Conservation (phyloP, 2,113 vertebrate genomes). For the Columba janthina region DNA sequence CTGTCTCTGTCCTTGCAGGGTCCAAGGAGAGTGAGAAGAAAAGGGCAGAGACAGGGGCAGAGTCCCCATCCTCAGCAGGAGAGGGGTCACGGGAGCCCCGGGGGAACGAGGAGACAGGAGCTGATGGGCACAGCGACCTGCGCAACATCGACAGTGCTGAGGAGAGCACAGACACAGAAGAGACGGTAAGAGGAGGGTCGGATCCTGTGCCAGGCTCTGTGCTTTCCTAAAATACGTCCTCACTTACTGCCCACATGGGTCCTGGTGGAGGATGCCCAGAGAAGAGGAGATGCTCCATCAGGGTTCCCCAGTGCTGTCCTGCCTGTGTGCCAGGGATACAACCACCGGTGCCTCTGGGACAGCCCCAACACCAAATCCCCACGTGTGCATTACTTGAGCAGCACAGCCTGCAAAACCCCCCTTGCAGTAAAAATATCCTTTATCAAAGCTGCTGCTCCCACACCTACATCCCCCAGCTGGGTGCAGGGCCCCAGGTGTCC, state of each 20-base stretch:
- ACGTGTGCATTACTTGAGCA: not conserved
- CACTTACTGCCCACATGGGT: rapidly evolving
- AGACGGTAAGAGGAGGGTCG: not conserved
- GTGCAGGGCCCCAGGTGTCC: not conserved
- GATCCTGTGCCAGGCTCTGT: rapidly evolving
- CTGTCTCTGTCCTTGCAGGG: not conserved
- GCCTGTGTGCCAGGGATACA: not conserved
- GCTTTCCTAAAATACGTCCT: not conserved
- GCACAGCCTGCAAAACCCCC: not conserved
- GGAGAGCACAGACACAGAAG: conserved; percentile 17
- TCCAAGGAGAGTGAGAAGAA: conserved; percentile 31
- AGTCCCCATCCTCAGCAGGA: not conserved
- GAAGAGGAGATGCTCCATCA: not conserved
- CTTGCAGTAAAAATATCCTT: not conserved
- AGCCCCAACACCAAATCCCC: not conserved
- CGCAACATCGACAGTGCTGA: not conserved
- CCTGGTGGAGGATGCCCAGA: not conserved
- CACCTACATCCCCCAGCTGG: not conserved
- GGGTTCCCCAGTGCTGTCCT: no score
- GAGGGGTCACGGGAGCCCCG: not conserved
- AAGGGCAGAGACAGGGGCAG: not conserved
- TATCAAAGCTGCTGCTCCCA: not conserved
- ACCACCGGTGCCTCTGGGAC: rapidly evolving
- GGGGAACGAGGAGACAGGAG: not conserved
- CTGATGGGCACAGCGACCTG: not conserved